Percentiles rank a stretch among this genome's conserved stretches.
Evolutionary conservation across 1,140 invertebrate genomes (phyloP).

Genomic region (Berghia stephanieae): DNA sequence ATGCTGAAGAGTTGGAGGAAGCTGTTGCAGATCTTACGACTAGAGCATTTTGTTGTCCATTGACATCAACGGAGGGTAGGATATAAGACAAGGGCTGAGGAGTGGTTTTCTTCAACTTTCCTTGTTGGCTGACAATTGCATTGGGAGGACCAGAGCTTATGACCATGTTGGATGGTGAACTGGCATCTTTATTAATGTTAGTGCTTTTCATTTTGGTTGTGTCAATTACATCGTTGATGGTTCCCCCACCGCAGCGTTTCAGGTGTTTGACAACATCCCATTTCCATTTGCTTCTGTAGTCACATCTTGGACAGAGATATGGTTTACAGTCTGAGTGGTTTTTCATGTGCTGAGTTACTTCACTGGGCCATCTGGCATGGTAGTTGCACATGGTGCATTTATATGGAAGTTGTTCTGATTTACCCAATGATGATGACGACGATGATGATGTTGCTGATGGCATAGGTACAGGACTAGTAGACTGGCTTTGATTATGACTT

Average conservation of each 20-base stretch:
- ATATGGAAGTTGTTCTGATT: conserved; percentile 53
- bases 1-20: background rate
- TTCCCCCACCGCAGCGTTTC: conserved; percentile 63
- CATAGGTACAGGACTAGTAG: too few relatives aligned
- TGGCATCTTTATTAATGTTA: background rate
- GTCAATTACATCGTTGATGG: conserved; percentile 65
- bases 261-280: conserved; percentile 68
- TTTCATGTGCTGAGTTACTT: conserved; percentile 68
- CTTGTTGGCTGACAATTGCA: conserved; percentile 54
- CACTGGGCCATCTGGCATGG: conserved; percentile 65
- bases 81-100: conserved; percentile 37
- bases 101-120: conserved; percentile 41
- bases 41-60: conserved; percentile 7
- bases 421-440: background rate
- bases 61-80: conserved; percentile 14
- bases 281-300: conserved; percentile 67
- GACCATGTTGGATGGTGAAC: background rate
- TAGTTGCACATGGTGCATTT: conserved; percentile 65
- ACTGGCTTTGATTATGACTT: too few relatives aligned
- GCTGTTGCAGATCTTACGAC: background rate
- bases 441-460: too few relatives aligned
- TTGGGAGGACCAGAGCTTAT: conserved; percentile 50
- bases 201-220: conserved; percentile 46
- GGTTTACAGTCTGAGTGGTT: conserved; percentile 67
- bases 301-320: conserved; percentile 64